These are phyloP conservation scores for Zele albiditarsus DNA, from an alignment of 2,888 invertebrate genomes.

Conservation along the genomic window DNA sequence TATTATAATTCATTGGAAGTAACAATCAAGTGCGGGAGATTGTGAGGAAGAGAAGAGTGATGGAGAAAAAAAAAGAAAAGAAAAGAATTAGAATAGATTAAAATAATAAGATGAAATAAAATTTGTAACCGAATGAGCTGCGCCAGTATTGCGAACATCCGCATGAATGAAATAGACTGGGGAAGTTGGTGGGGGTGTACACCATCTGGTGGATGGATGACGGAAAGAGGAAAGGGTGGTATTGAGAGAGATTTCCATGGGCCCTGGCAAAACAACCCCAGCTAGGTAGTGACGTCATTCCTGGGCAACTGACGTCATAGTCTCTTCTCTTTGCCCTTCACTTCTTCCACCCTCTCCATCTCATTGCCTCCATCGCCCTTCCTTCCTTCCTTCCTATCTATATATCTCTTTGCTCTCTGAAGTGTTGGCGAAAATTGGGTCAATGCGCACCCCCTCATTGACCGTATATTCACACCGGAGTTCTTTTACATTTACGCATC, in stretches of 20 bases:
- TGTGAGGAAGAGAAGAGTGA: no score
- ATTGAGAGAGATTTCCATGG: background rate
- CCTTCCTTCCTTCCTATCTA: background rate
- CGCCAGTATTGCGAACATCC: no score
- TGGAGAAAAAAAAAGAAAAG: no score
- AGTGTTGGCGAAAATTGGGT: slow-evolving; percentile 17
- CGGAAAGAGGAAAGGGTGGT: no score
- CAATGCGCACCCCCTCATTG: slow-evolving; percentile 1
- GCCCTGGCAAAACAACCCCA: background rate
- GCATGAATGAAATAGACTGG: no score
- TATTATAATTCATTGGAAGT: no score
- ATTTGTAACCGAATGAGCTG: no score
- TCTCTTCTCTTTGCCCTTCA: slow-evolving; percentile 60
- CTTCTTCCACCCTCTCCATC: slow-evolving; percentile 20
- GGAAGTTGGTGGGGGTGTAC: no score
- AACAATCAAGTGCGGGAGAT: no score
- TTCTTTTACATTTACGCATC: background rate
- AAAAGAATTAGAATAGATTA: no score
- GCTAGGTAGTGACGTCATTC: slow-evolving; percentile 52
- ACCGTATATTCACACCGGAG: slow-evolving; percentile 10
- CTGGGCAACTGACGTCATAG: slow-evolving; percentile 53
- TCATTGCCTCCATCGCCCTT: slow-evolving; percentile 13
- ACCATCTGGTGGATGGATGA: no score
- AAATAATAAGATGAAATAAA: no score
- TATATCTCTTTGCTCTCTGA: background rate